Conservation (phyloP, 1,140 invertebrate species). For the Caenorhabditis inopinata region DNA sequence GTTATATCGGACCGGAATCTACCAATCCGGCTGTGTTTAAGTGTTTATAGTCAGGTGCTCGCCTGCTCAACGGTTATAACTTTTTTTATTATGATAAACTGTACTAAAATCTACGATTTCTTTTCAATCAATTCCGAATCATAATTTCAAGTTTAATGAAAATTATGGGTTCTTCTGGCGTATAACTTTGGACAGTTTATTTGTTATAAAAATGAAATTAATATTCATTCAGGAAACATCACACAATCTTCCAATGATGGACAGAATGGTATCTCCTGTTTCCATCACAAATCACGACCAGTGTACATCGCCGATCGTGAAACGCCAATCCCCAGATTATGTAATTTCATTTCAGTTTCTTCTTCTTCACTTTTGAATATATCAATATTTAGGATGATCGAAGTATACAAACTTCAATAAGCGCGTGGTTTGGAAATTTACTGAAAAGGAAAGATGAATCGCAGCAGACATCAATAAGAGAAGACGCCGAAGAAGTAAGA, state of each 20-base stretch:
- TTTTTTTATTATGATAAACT: no score
- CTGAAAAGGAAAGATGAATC: background rate
- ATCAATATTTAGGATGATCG: constrained; percentile 30
- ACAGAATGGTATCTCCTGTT: constrained; percentile 12
- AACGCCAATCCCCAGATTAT: background rate
- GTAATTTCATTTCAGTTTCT: background rate
- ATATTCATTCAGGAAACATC: background rate
- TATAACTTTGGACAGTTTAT: no score
- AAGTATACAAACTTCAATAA: constrained; percentile 33
- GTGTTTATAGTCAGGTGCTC: no score
- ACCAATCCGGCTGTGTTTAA: no score
- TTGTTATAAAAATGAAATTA: no score
- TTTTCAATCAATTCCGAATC: no score
- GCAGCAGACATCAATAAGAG: constrained; percentile 28
- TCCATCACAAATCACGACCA: background rate
- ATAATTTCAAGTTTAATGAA: no score
- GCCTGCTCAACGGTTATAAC: no score
- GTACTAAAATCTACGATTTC: no score
- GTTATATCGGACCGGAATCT: no score
- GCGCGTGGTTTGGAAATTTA: background rate
- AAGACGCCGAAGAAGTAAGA: background rate
- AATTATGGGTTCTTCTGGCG: no score
- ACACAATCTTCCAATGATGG: background rate
- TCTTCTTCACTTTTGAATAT: background rate
- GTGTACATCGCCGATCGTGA: constrained; percentile 20